Conservation (phyloP, 2,797 vertebrate species). For the Alcedo quadribrachys region DNA sequence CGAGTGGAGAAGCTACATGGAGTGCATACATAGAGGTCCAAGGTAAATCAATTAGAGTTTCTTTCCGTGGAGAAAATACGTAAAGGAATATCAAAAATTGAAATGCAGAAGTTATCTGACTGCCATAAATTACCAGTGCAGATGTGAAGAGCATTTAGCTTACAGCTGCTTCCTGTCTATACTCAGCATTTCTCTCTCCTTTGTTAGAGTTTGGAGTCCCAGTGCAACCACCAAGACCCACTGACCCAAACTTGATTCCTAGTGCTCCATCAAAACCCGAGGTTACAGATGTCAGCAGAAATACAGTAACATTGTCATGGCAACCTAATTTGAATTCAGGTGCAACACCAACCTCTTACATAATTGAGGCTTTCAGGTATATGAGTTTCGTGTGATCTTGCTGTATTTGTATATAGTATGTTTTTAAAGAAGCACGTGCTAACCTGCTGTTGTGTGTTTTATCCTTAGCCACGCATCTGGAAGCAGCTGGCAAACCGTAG, state of each 20-base stretch:
- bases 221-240: slow-evolving; percentile 93
- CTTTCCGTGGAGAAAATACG: background rate
- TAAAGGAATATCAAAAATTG: background rate
- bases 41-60: slow-evolving; percentile 79
- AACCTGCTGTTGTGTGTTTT: slow-evolving; percentile 48
- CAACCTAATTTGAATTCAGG: slow-evolving; percentile 94
- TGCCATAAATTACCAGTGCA: background rate
- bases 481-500: slow-evolving; percentile 98
- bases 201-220: slow-evolving; percentile 91
- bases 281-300: slow-evolving; percentile 93
- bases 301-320: slow-evolving; percentile 92
- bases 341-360: slow-evolving; percentile 96
- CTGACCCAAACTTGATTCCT: slow-evolving; percentile 96
- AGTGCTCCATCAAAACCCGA: slow-evolving; percentile 94
- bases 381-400: background rate
- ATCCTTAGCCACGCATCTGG: slow-evolving; percentile 91
- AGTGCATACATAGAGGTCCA: slow-evolving; percentile 95
- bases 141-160: background rate
- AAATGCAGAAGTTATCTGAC: background rate
- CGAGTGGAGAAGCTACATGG: slow-evolving; percentile 96
- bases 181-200: background rate
- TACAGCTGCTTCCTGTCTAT: background rate
- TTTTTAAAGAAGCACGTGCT: background rate
- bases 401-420: background rate
- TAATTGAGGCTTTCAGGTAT: slow-evolving; percentile 98